Evolutionary conservation across 2,797 vertebrate species (phyloP).

Genomic region (Neoniphon sammara): DNA sequence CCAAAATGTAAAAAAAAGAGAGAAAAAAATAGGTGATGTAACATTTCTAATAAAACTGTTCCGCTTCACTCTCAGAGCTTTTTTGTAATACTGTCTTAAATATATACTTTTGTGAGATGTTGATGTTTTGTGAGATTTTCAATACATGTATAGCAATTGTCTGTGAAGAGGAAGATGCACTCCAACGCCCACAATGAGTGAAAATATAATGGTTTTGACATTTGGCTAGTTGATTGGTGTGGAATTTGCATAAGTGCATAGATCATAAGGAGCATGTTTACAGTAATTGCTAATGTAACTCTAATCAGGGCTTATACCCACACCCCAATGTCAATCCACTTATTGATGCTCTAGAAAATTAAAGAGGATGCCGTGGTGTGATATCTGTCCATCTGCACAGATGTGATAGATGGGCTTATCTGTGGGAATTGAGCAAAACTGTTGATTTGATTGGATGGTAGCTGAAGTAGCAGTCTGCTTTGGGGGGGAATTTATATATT

Average conservation of each 20-base stretch:
- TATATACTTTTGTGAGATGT: neutral
- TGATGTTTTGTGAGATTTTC: neutral
- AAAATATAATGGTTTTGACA: conserved; percentile 6
- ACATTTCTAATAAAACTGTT: conserved; percentile 55
- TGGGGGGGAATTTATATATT: conserved; percentile 7
- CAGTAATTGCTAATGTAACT: conserved; percentile 70
- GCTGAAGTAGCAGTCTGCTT: conserved; percentile 15
- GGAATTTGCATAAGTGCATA: conserved; percentile 32
- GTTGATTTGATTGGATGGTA: conserved; percentile 58
- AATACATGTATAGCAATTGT: neutral
- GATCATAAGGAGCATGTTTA: conserved; percentile 44
- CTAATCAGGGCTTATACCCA: conserved; percentile 59
- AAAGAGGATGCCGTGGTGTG: conserved; percentile 36
- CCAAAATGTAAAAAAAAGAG: conserved; percentile 49
- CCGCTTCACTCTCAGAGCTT: neutral
- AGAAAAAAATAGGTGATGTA: conserved; percentile 62
- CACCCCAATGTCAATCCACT: conserved; percentile 59
- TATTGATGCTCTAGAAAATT: conserved; percentile 63
- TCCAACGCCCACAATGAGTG: neutral
- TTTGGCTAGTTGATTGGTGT: conserved; percentile 17
- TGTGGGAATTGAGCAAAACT: conserved; percentile 56
- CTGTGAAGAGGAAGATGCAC: neutral
- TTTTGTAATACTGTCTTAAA: neutral
- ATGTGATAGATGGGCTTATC: conserved; percentile 65
- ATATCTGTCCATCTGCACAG: conserved; percentile 47